Evolutionary conservation across 2,797 vertebrate genomes (phyloP).

Genomic region (Pipistrellus kuhlii): DNA sequence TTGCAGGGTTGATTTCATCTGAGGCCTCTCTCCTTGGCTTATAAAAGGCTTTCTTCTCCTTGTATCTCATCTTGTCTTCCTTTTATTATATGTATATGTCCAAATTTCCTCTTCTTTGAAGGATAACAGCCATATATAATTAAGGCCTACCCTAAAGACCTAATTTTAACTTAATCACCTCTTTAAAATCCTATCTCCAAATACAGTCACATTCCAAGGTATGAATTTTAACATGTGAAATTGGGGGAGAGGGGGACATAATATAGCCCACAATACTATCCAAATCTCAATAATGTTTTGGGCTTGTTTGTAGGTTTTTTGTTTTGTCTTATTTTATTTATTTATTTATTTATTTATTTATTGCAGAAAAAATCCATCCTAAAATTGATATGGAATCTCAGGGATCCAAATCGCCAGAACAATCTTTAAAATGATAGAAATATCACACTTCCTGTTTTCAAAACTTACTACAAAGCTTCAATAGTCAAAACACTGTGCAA

Average conservation of each 20-base stretch:
- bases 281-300: not conserved
- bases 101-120: slow-evolving; percentile 21
- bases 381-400: slow-evolving; percentile 25
- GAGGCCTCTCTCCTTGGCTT: not conserved
- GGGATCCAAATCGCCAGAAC: slow-evolving; percentile 6
- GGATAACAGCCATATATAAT: not conserved
- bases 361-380: not conserved
- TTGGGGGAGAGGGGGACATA: not conserved
- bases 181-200: not conserved
- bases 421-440: not conserved
- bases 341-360: not conserved
- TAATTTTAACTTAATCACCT: not conserved
- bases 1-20: not conserved
- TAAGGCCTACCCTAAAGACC: not conserved
- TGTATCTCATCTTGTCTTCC: not conserved
- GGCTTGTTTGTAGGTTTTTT: too few relatives aligned
- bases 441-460: slow-evolving; percentile 34
- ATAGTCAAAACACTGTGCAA: slow-evolving; percentile 27
- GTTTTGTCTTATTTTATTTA: too few relatives aligned
- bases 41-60: not conserved
- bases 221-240: not conserved
- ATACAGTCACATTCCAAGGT: not conserved
- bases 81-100: not conserved
- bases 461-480: slow-evolving; percentile 51
- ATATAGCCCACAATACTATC: not conserved